Base-by-base conservation (phyloP, 2,888 invertebrate species). In the Philhelius pedissequus region DNA sequence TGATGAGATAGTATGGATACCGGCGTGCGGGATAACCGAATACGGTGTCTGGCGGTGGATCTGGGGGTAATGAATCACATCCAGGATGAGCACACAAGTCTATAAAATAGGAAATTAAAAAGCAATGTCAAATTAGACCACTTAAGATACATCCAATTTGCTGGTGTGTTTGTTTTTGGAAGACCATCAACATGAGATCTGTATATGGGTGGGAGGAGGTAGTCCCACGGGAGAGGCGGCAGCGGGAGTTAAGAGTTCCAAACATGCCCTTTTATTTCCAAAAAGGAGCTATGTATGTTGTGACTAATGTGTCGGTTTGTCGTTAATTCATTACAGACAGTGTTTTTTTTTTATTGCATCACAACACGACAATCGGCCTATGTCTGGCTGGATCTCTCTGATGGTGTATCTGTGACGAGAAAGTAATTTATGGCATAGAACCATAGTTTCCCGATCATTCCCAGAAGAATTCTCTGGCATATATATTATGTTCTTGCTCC, bases 221-320 rank as follows among this genome's bases (percentile, higher is more conserved):
- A 20, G 3, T 48, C 38, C 58, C 25, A 25, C 2, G 62, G 30
- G 35, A 56, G 32, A 66, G 32, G 27, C 20, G 25, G 8, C 15
- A 11, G 27, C 20, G 25, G 8, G 22, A 11, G 2, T 13, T 5
- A 43, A 15, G 30, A 30, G 25, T 54, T 43, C 52, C 22, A 45
- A 62, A 73, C 68, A 73, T 76, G 69, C 70, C 64, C 81, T 66
- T 76, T 66, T 32, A 58, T 64, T 76, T 64, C 70, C 76, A 64
- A 76, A 32, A 76, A 75, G 76, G 32, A 62, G 66, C 68, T 68
- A 62, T 83, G 74, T 73, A 77, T 79, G 70, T 79, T 83, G 78
- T 83, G 79, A 83, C 83, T 83, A 83, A 83, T 83, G 79, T 74
- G 74, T 79, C 74, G 83, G 79, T 83, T 79, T 79, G 83, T 83